phyloP scores from a whole-genome alignment of 2,113 vertebrate genomes.

The Pseudopipra pipra region DNA sequence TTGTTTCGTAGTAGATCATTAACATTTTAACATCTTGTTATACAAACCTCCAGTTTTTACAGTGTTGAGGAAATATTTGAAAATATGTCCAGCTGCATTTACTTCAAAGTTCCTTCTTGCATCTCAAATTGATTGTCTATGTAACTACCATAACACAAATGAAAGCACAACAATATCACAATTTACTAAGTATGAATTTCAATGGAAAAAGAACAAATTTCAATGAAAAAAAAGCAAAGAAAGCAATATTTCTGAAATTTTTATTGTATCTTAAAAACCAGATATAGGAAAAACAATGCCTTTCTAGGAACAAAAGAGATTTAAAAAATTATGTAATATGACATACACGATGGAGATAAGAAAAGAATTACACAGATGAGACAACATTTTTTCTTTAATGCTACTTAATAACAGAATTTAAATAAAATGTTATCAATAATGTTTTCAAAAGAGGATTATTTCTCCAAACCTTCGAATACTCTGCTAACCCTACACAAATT shows the following conservation, averaged over 20 bases:
- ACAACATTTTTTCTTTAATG: neutral
- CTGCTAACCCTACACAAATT: rapidly evolving
- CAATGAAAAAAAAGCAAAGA: neutral
- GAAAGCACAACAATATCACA: neutral
- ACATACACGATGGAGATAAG: neutral
- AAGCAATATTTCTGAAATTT: neutral
- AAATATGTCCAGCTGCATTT: neutral
- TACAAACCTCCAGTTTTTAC: neutral
- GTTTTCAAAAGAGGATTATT: neutral
- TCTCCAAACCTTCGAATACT: neutral
- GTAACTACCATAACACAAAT: neutral
- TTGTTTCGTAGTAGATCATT: neutral
- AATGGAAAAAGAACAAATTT: neutral
- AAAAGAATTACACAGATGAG: neutral
- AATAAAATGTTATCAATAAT: neutral
- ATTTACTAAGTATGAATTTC: neutral
- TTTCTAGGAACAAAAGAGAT: neutral
- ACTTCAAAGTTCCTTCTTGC: neutral
- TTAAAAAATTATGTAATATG: neutral
- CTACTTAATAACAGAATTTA: neutral
- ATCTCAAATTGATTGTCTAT: neutral
- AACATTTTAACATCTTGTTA: neutral
- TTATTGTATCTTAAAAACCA: neutral
- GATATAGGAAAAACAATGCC: neutral
- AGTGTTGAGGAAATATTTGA: neutral